A percentile compares a stretch with the other conserved stretches of the same genome.
Evolutionary conservation across 2,888 invertebrate genomes (phyloP).

Genomic region (Aproaerema taeniolella): DNA sequence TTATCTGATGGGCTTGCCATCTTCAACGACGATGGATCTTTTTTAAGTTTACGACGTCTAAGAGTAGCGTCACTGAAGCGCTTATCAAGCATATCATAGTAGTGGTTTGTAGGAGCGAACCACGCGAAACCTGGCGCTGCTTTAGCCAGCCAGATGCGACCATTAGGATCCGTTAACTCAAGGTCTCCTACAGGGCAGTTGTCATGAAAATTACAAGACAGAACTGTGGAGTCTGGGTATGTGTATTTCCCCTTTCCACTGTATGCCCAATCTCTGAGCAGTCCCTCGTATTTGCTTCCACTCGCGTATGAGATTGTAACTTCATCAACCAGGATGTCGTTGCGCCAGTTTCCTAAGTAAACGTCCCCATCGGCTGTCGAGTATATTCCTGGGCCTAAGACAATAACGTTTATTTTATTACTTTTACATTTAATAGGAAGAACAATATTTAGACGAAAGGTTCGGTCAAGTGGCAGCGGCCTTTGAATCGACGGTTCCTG

Average conservation of each 20-base stretch:
- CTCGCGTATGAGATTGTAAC: constrained; percentile 58
- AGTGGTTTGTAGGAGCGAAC: constrained; percentile 62
- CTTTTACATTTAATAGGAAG: no score
- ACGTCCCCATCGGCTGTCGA: constrained; percentile 76
- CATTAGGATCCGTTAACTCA: constrained; percentile 67
- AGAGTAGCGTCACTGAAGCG: constrained; percentile 19
- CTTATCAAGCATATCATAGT: constrained; percentile 48
- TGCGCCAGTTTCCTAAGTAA: constrained; percentile 76
- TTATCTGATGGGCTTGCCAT: no score
- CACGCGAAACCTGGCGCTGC: constrained; percentile 55
- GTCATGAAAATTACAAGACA: constrained; percentile 64
- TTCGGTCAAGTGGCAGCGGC: no score
- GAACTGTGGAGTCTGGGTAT: constrained; percentile 66
- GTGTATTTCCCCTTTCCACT: constrained; percentile 63
- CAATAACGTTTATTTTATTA: no score
- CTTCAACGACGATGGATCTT: no score
- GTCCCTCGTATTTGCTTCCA: constrained; percentile 68
- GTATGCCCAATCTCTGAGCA: constrained; percentile 65
- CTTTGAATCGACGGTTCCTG: no score
- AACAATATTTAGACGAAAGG: no score
- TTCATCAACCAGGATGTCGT: constrained; percentile 61
- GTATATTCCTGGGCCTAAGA: constrained; percentile 71
- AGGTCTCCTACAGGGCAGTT: constrained; percentile 68
- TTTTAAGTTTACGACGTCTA: not conserved
- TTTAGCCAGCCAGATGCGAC: constrained; percentile 71